Base-by-base conservation (phyloP, 1,140 invertebrate genomes). In the Matsumurasca onukii region DNA sequence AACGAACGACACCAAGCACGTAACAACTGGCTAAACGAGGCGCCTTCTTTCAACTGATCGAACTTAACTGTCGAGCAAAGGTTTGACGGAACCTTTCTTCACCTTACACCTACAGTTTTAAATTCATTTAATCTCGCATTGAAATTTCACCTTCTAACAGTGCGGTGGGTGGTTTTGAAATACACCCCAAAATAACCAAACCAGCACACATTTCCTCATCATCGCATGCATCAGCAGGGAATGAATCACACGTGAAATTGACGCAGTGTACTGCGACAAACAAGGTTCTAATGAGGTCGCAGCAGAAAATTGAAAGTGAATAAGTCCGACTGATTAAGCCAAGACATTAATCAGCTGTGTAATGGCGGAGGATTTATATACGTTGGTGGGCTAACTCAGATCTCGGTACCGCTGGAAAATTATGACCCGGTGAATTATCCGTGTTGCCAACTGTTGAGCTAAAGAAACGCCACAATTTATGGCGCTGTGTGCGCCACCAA, bases 231-330 rank as follows among this genome's bases (percentile, higher is more conserved):
- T n/a, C n/a, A n/a, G n/a, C n/a, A n/a, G n/a, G n/a, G n/a, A n/a
- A n/a, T n/a, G n/a, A n/a, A n/a, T n/a, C n/a, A 64, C 15, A 24
- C 5, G 13, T 31, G 62, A 39, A 64, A 59, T 59, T 59, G 55
- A 59, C n/a, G n/a, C n/a, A n/a, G n/a, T 59, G 30, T 59, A 59
- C 30, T 59, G 30, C 30, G 30, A 63, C 68, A 69, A 69, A 66
- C 63, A 49, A 45, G 63, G 2, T 64, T 64, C 30, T 27, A 59
- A 59, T 59, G 55, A 59, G 55, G 55, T 59, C 55, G 30, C 55
- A 59, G 30, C 55, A 59, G 55, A 59, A 24, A 9, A 59, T 59
- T 59, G 55, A 59, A 59, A 59, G 55, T 59, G 22, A 2, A 59
- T 59, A 59, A 59, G 25, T 24, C 55, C 24, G 24, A 27, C 30